phyloP scores from a whole-genome alignment of 2,797 vertebrate genomes.

The Pseudochirops corinnae region DNA sequence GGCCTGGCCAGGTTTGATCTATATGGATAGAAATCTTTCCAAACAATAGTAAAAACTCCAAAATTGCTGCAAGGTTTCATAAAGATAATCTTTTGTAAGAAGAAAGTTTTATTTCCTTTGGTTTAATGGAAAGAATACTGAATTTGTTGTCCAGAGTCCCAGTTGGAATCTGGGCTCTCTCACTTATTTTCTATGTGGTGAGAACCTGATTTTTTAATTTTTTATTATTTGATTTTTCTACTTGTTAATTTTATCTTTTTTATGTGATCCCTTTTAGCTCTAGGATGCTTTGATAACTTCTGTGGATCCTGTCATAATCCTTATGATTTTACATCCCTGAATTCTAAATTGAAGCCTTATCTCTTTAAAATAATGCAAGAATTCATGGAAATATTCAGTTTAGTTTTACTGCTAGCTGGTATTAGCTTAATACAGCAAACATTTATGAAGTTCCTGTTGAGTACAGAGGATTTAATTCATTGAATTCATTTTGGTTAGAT shows the following conservation, averaged over 20 bases:
- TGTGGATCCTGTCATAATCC: neutral
- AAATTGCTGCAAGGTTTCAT: neutral
- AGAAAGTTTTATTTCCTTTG: neutral
- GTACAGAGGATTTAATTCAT: neutral
- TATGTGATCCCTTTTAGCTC: neutral
- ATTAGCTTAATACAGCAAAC: neutral
- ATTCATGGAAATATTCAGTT: conserved; percentile 36
- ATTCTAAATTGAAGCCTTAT: conserved; percentile 21
- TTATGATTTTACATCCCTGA: neutral
- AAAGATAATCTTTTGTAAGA: neutral
- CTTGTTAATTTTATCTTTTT: neutral
- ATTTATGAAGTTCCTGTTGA: neutral
- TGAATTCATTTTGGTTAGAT: neutral
- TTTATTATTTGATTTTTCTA: neutral
- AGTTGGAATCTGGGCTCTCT: neutral
- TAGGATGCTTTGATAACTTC: neutral
- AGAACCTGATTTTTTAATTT: neutral
- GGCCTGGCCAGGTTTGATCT: neutral
- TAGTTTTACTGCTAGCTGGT: conserved; percentile 34
- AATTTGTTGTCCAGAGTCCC: neutral
- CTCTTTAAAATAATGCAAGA: conserved; percentile 33
- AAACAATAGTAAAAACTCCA: neutral
- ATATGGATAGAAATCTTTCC: neutral
- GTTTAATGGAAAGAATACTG: neutral
- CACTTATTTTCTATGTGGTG: neutral